Base-by-base conservation (phyloP, 1,140 invertebrate species). In the Drosophila pseudoananassae region DNA sequence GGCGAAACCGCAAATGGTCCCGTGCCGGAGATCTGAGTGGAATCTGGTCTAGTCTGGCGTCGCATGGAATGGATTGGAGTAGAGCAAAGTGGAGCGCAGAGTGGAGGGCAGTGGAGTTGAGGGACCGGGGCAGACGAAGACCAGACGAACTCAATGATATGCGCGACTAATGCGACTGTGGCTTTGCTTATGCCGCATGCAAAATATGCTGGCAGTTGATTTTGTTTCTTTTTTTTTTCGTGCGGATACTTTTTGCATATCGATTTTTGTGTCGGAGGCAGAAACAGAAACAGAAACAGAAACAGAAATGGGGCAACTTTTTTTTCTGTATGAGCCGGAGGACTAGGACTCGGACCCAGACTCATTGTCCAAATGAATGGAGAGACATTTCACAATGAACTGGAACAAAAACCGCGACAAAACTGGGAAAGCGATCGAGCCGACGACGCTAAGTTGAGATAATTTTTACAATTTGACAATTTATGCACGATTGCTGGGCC, bases 381-480 rank as follows among this genome's bases (percentile, higher is more conserved):
- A 85, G 51, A 87, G 57, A 71, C 77, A 85, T 85, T 85, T 85
- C 82, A 85, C 82, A 85, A 85, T 75, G 74, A 78, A 71, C 61
- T 47, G 54, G 17, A 59, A 61, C 33, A 50, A 57, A 70, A 57
- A 69, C 33, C 14, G 23, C 36, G n/a, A 38, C 5, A 33, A 23
- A 23, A 38, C 8, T 5, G 23, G 20, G 54, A 49, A 52, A 56
- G 54, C 52, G 50, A 68, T 57, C 50, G 57, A 70, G 38, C 60
- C 49, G 64, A 69, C 76, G 56, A 87, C 73, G 75, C 74, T 87
- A 82, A 85, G 78, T 78, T 88, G 70, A 85, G 82, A 85, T 85
- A 87, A 85, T 85, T 85, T 85, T 85, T 87, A 88, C 82, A 88
- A 85, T 85, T 85, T 85, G 82, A 85, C 78, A 85, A 85, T 85